Conservation (phyloP, 1,140 invertebrate genomes). For the Aphaenogaster ashmeadi region DNA sequence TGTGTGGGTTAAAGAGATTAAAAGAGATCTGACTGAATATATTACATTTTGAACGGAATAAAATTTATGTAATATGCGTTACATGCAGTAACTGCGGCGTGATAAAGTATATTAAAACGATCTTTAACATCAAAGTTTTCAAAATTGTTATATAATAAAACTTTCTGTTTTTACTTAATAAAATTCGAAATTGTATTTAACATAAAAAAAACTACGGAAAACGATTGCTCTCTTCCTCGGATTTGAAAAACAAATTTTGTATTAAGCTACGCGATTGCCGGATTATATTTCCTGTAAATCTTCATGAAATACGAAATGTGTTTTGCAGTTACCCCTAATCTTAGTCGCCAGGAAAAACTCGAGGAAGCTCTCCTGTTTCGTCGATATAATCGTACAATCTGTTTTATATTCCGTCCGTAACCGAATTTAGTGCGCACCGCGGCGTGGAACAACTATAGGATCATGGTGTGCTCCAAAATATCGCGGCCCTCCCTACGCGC, state of each 20-base stretch:
- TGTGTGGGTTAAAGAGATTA: not conserved
- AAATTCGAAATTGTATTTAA: not conserved
- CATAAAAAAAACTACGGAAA: not conserved
- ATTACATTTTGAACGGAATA: not conserved
- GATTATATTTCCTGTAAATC: not conserved
- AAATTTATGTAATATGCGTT: not conserved
- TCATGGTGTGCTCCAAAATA: conserved; percentile 81
- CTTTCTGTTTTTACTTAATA: no score
- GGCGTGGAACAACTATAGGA: conserved; percentile 56
- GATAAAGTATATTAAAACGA: not conserved
- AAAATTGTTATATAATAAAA: not conserved
- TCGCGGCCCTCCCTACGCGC: conserved; percentile 72
- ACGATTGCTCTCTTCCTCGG: not conserved
- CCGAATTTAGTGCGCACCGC: conserved; percentile 67
- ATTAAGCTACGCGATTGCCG: not conserved
- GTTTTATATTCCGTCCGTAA: conserved; percentile 32
- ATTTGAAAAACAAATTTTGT: not conserved
- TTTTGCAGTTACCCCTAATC: not conserved
- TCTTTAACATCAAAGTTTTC: not conserved
- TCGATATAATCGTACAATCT: conserved; percentile 26
- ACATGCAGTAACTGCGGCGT: not conserved
- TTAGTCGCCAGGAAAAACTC: not conserved
- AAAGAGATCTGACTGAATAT: not conserved
- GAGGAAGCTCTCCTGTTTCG: not conserved
- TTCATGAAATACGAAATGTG: not conserved